phyloP scores from a whole-genome alignment of 1,140 invertebrate species.

The Bombus haemorrhoidalis region DNA sequence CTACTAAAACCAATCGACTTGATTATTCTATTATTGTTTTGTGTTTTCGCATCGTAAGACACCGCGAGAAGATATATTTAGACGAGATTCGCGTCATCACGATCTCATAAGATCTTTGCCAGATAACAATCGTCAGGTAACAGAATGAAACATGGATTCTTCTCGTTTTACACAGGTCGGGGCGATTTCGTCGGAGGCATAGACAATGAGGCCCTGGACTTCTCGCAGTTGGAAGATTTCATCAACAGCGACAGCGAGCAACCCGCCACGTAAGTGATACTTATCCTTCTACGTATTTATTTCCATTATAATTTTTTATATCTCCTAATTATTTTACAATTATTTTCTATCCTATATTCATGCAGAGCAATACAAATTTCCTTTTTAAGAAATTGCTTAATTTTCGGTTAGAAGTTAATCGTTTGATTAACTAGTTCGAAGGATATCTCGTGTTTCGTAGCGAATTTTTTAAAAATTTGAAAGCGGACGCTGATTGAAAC shows the following conservation, averaged over 20 bases:
- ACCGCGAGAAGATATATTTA: background rate
- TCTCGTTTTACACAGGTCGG: conserved; percentile 77
- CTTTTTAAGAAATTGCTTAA: background rate
- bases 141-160: background rate
- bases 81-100: background rate
- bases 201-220: conserved; percentile 91
- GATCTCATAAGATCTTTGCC: background rate
- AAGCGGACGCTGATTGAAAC: background rate
- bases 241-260: conserved; percentile 87
- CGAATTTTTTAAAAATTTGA: background rate
- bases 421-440: background rate
- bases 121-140: background rate
- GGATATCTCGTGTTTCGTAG: background rate
- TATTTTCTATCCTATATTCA: background rate
- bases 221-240: conserved; percentile 90
- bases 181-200: conserved; percentile 90
- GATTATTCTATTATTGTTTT: background rate
- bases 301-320: background rate
- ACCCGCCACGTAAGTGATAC: conserved; percentile 77
- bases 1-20: background rate
- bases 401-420: background rate
- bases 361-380: background rate
- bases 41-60: background rate
- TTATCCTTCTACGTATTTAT: background rate
- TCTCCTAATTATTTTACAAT: background rate